phyloP scores from a whole-genome alignment of 2,888 invertebrate species.

The Acanthopleura granulata region DNA sequence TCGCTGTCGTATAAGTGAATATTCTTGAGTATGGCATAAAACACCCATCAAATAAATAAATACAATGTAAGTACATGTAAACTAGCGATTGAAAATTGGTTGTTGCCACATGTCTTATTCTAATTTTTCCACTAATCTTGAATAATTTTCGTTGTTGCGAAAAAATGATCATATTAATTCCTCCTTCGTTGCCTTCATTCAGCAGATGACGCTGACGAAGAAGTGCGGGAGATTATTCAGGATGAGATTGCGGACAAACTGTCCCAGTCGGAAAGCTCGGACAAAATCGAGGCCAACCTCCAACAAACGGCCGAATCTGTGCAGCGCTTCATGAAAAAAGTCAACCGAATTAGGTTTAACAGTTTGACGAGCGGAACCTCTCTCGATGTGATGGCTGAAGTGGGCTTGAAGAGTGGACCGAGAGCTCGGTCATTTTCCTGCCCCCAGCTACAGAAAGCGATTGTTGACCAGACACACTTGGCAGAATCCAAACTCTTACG shows the following conservation, averaged over 20 bases:
- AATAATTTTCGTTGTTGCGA: too few species aligned
- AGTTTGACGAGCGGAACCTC: conserved; percentile 44
- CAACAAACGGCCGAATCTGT: conserved; percentile 61
- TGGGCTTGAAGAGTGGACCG: conserved; percentile 26
- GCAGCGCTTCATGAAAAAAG: conserved; percentile 59
- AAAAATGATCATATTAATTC: not conserved
- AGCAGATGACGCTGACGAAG: conserved; percentile 45
- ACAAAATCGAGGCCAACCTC: conserved; percentile 24
- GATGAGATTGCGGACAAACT: not conserved
- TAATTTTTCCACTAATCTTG: too few species aligned
- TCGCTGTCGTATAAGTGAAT: too few species aligned
- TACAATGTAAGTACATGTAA: too few species aligned
- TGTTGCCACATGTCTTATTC: too few species aligned
- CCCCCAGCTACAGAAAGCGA: conserved; percentile 42
- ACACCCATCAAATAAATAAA: too few species aligned
- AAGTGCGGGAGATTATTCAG: conserved; percentile 46
- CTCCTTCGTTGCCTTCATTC: conserved; percentile 7
- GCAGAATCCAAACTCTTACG: not conserved
- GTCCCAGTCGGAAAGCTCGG: conserved; percentile 21
- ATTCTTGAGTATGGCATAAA: too few species aligned
- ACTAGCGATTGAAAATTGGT: too few species aligned
- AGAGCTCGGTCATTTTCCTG: conserved; percentile 38
- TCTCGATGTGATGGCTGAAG: conserved; percentile 27
- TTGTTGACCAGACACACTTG: conserved; percentile 10
- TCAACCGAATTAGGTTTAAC: conserved; percentile 62